Evolutionary conservation across 2,888 invertebrate genomes (phyloP), one percentile per base, ranked within the genome.

Genomic region (Cryptophagus acutangulus): DNA sequence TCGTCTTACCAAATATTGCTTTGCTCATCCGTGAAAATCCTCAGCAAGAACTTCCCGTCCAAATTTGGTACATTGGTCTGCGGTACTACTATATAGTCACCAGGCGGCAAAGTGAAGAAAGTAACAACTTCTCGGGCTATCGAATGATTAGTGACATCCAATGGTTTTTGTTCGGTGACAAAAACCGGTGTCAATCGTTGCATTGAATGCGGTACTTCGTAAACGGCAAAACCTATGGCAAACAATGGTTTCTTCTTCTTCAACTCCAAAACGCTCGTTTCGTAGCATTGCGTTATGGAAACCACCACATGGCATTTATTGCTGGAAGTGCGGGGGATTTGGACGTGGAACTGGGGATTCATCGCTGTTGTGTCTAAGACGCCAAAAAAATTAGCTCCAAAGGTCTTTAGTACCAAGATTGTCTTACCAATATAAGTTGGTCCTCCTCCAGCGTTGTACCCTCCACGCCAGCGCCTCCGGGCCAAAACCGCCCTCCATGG

Each of bases 1-100:
- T n/a, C n/a, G n/a, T n/a, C n/a, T n/a, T n/a, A n/a, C 82, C 84
- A 84, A 51, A 84, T 81, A 66, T 81, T 81, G 54, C 81, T 78
- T 64, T 79, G 81, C 60, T 81, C 80, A 68, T 84, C 84, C 9
- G 83, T 83, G 51, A 83, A 74, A 51, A 84, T 78, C 54, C 84
- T 72, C 49, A 86, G 71, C 45, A 84, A 72, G 69, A 84, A 86
- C 67, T 79, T 79, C 43, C 80, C 81, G 62, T 82, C 82, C 46
- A 78, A 72, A 70, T 81, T 78, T 40, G 82, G 76, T 43, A 76
- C 73, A 51, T 79, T 78, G 40, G 84, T 79, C 71, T 82, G 82
- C 43, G 85, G 82, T 52, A 86, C 78, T 38, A 84, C 79, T 40
- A 84, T 76, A 66, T 84, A 86, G 62, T 81, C 81, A 2, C 85